Conservation (phyloP, 1,140 invertebrate species). For the Drosophila eugracilis region DNA sequence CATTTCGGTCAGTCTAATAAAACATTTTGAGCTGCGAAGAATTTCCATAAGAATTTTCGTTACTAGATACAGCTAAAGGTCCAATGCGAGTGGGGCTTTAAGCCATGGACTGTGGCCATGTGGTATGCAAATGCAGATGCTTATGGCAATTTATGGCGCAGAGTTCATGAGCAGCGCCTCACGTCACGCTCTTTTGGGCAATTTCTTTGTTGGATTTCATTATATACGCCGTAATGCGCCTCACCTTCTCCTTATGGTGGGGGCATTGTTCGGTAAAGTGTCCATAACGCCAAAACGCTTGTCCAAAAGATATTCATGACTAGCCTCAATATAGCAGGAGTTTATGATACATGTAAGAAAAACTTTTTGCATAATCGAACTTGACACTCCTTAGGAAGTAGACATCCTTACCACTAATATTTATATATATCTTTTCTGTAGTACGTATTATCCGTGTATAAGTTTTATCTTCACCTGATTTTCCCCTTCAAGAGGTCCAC, state of each 20-base stretch:
- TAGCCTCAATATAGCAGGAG: constrained; percentile 29
- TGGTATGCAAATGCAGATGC: constrained; percentile 52
- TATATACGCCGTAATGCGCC: constrained; percentile 32
- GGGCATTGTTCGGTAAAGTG: constrained; percentile 68
- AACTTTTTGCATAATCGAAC: background rate
- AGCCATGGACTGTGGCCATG: constrained; percentile 8
- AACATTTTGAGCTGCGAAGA: constrained; percentile 43
- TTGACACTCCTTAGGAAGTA: background rate
- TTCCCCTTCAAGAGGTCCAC: background rate
- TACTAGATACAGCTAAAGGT: constrained; percentile 18
- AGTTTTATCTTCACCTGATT: too few species aligned
- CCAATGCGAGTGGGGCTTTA: background rate
- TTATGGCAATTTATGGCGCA: constrained; percentile 76
- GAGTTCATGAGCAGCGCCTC: constrained; percentile 66
- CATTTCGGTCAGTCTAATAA: constrained; percentile 52
- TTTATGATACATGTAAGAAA: background rate
- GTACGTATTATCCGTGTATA: too few species aligned
- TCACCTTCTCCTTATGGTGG: constrained; percentile 38
- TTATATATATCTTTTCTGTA: too few species aligned
- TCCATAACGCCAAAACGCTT: constrained; percentile 48
- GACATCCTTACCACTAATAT: background rate
- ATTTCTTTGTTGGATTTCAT: constrained; percentile 77
- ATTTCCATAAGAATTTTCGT: constrained; percentile 61
- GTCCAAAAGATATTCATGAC: constrained; percentile 36
- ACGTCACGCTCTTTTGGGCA: constrained; percentile 78